These are phyloP conservation scores for Porites evermanni DNA, from an alignment of 92 coral and sea anemone species.

Conservation along the genomic window DNA sequence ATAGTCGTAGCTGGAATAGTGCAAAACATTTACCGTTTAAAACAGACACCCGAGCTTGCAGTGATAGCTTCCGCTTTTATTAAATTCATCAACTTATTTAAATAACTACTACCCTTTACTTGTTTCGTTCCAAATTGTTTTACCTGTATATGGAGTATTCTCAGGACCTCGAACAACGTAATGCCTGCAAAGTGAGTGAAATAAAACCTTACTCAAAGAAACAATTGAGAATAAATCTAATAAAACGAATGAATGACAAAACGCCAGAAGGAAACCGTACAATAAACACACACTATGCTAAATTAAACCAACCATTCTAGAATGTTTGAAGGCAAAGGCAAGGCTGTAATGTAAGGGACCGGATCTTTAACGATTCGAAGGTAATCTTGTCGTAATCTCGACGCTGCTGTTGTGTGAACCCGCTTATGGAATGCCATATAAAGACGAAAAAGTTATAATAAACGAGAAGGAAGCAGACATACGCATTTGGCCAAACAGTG, in stretches of 20 bases:
- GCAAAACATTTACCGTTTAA: no score
- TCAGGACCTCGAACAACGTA: constrained; percentile 99
- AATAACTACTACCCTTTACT: no score
- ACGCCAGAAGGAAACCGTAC: not conserved
- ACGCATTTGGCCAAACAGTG: not conserved
- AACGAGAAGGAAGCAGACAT: not conserved
- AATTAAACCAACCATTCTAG: constrained; percentile 80
- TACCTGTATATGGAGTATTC: constrained; percentile 95
- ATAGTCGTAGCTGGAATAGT: no score
- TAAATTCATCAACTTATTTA: no score
- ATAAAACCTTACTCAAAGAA: not conserved
- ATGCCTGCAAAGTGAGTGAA: constrained; percentile 74
- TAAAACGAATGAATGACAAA: not conserved
- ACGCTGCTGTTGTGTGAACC: constrained; percentile 95
- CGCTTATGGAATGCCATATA: constrained; percentile 91
- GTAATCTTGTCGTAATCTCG: constrained; percentile 95
- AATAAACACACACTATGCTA: not conserved
- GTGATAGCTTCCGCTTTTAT: no score
- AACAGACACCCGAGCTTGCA: no score
- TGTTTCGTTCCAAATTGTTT: not conserved
- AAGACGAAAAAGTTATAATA: constrained; percentile 23
- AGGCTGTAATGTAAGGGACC: constrained; percentile 96
- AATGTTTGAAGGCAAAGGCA: constrained; percentile 93
- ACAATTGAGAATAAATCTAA: not conserved
- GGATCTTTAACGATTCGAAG: constrained; percentile 92